Percentiles rank a stretch among this genome's conserved stretches.
Evolutionary conservation across 1,140 invertebrate species (phyloP).

Genomic region (Tachypleus tridentatus): DNA sequence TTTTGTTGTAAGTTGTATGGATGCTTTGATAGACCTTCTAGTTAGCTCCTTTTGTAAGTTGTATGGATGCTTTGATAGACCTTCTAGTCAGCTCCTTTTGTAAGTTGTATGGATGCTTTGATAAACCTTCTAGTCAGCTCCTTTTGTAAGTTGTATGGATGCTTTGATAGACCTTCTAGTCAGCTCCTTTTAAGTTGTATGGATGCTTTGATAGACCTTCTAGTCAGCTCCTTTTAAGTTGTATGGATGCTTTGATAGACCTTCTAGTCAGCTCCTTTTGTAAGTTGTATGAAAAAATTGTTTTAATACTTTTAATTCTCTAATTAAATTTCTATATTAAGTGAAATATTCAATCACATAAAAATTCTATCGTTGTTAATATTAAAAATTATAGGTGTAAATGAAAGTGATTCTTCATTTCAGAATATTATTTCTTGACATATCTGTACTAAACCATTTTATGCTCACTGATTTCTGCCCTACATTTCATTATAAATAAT

Average conservation of each 20-base stretch:
- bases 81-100: neutral
- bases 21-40: constrained; percentile 32
- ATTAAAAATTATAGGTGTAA: too few relatives aligned
- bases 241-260: neutral
- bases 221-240: constrained; percentile 31
- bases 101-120: neutral
- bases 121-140: constrained; percentile 25
- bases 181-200: neutral
- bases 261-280: neutral
- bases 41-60: constrained; percentile 34
- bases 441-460: too few relatives aligned
- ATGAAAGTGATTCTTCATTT: too few relatives aligned
- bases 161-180: neutral
- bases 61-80: neutral
- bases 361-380: too few relatives aligned
- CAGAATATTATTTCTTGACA: too few relatives aligned
- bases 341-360: too few relatives aligned
- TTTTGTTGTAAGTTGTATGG: too few relatives aligned
- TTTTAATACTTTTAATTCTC: too few relatives aligned
- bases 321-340: too few relatives aligned
- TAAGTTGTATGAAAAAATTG: too few relatives aligned
- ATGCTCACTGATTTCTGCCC: too few relatives aligned
- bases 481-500: too few relatives aligned
- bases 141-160: constrained; percentile 28
- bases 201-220: constrained; percentile 1